These are phyloP conservation scores for Olivierus martensii DNA, from an alignment of 1,140 invertebrate genomes.

Conservation along the genomic window DNA sequence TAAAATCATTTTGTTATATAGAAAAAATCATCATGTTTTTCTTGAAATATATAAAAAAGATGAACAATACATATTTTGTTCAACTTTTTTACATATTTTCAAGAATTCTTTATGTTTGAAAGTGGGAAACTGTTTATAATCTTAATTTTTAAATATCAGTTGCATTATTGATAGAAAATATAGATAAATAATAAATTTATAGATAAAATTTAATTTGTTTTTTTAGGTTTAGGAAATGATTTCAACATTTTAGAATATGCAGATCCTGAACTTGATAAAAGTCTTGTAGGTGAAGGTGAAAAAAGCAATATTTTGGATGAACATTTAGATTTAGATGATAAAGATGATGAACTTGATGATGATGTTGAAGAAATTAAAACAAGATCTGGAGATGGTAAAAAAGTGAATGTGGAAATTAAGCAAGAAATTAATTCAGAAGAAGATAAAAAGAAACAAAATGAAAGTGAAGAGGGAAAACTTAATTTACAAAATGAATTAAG, in stretches of 20 bases:
- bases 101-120: no score
- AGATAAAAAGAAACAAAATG: neutral
- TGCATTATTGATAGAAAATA: no score
- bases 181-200: no score
- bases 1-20: no score
- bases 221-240: conserved; percentile 71
- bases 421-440: neutral
- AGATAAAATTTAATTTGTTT: conserved; percentile 2
- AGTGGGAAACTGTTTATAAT: no score
- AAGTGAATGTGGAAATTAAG: neutral
- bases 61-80: no score
- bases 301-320: conserved; percentile 35
- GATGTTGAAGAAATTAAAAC: conserved; percentile 8
- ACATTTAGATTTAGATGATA: conserved; percentile 29
- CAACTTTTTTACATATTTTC: no score
- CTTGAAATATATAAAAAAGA: no score
- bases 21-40: no score
- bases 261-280: conserved; percentile 76
- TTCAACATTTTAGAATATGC: conserved; percentile 93
- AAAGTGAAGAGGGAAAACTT: neutral
- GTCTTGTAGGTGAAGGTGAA: conserved; percentile 24
- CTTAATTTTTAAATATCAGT: no score
- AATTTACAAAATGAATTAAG: neutral
- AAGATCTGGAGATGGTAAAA: neutral
- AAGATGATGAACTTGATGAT: conserved; percentile 21